Conservation (phyloP, 2,888 invertebrate species). For the Desoria tigrina region DNA sequence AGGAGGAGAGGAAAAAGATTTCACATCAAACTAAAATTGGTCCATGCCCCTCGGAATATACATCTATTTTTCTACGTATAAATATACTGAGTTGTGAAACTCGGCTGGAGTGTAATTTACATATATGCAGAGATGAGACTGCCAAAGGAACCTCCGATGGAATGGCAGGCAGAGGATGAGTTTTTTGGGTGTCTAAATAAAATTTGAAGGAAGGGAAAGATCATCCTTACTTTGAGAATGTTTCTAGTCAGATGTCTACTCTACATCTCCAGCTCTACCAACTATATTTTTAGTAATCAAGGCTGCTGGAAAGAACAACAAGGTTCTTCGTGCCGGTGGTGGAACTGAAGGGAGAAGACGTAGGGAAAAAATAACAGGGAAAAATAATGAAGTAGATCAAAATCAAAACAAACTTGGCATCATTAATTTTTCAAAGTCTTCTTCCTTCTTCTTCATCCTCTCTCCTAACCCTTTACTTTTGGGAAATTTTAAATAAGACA, state of each 20-base stretch:
- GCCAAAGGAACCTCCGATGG: too few relatives aligned
- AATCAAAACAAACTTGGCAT: slow-evolving; percentile 51
- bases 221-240: neutral
- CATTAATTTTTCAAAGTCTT: slow-evolving; percentile 49
- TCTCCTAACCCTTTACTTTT: slow-evolving; percentile 10
- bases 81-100: too few relatives aligned
- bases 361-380: slow-evolving; percentile 38
- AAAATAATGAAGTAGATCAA: slow-evolving; percentile 48
- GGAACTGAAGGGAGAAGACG: neutral
- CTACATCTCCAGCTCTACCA: neutral
- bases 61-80: too few relatives aligned
- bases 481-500: slow-evolving; percentile 10
- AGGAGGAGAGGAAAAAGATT: slow-evolving; percentile 16
- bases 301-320: slow-evolving; percentile 37
- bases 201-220: slow-evolving; percentile 6
- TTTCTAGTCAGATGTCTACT: neutral
- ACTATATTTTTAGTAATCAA: slow-evolving; percentile 12
- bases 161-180: slow-evolving; percentile 1
- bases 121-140: slow-evolving; percentile 2
- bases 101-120: neutral
- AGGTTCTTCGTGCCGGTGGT: too few relatives aligned
- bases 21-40: too few relatives aligned
- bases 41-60: too few relatives aligned
- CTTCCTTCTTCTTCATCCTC: slow-evolving; percentile 14
- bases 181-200: neutral